Conservation (phyloP, 2,888 invertebrate species). For the Epinotia ramella region DNA sequence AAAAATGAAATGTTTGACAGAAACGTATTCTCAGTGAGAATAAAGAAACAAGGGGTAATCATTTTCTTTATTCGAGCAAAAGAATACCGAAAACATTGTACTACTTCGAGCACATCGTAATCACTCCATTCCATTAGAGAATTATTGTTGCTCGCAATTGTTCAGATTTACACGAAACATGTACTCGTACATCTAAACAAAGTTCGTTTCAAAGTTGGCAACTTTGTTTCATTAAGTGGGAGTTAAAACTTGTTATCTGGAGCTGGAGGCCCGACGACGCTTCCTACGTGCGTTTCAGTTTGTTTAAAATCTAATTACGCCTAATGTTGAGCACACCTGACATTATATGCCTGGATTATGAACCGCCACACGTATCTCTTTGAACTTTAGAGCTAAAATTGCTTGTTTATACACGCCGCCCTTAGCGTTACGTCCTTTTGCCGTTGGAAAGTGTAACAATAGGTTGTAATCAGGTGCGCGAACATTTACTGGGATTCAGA, state of each 20-base stretch:
- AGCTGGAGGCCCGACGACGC: background rate
- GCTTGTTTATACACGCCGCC: background rate
- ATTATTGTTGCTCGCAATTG: slow-evolving; percentile 34
- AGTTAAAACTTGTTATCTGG: slow-evolving; percentile 32
- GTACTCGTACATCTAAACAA: slow-evolving; percentile 20
- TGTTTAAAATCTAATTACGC: slow-evolving; percentile 14
- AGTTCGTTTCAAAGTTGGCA: slow-evolving; percentile 29
- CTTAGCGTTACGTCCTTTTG: background rate
- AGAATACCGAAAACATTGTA: slow-evolving; percentile 1
- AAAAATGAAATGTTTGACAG: too few species aligned
- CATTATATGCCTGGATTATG: background rate
- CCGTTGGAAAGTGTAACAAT: background rate
- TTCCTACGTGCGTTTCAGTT: slow-evolving; percentile 22
- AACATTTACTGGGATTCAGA: background rate
- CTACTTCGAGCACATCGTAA: slow-evolving; percentile 19
- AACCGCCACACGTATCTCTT: background rate
- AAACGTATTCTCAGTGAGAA: background rate
- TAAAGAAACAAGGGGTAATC: background rate
- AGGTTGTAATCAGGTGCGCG: background rate
- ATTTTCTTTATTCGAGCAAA: background rate
- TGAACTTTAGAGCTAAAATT: background rate
- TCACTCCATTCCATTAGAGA: slow-evolving; percentile 19
- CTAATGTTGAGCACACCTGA: slow-evolving; percentile 25
- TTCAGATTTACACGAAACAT: slow-evolving; percentile 18
- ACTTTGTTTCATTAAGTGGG: slow-evolving; percentile 41